A percentile compares a stretch with the other conserved stretches of the same genome.
Evolutionary conservation across 2,113 vertebrate genomes (phyloP).

Genomic region (Excalfactoria chinensis): DNA sequence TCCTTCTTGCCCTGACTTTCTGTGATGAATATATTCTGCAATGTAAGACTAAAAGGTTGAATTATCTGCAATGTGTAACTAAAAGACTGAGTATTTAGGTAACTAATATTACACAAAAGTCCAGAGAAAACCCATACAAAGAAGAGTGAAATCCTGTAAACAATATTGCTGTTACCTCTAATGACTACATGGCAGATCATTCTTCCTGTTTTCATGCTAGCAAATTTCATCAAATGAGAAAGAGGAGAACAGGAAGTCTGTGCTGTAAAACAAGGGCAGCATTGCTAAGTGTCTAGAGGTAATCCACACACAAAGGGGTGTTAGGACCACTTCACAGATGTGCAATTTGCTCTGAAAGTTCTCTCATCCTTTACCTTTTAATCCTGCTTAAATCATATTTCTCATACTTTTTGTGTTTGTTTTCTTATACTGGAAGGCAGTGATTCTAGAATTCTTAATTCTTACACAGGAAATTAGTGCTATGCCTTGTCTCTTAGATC

Average conservation of each 20-base stretch:
- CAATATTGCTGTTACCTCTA: neutral
- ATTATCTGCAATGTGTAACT: neutral
- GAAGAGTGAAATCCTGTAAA: neutral
- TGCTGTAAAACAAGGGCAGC: neutral
- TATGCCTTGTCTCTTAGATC: conserved; percentile 24
- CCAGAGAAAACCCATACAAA: neutral
- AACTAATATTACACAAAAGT: neutral
- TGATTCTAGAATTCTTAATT: neutral
- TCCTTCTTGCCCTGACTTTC: neutral
- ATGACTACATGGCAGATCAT: neutral
- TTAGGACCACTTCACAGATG: neutral
- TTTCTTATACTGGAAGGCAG: neutral
- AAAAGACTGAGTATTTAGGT: neutral
- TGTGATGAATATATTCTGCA: neutral
- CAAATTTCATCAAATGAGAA: neutral
- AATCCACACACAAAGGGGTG: neutral
- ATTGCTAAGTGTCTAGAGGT: neutral
- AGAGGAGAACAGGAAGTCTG: neutral
- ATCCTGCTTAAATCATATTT: neutral
- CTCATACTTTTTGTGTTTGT: neutral
- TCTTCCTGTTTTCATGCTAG: neutral
- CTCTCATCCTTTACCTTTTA: neutral
- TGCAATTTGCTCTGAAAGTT: neutral
- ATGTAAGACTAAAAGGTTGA: too few relatives aligned
- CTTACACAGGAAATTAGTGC: conserved; percentile 26